phyloP scores from a whole-genome alignment of 2,113 vertebrate species.

The Bostrychus sinensis region DNA sequence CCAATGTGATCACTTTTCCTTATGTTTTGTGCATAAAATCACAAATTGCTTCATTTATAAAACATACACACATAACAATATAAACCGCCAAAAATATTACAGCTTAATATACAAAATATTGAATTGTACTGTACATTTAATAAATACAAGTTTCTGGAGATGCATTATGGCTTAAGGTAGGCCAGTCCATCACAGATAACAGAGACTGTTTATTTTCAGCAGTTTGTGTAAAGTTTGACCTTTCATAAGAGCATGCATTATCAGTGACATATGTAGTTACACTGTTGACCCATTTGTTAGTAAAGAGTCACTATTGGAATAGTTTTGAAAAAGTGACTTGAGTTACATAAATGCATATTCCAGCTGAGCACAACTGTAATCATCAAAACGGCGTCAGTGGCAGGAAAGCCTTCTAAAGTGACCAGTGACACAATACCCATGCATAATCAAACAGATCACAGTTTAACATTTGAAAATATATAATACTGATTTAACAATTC shows the following conservation, averaged over 20 bases:
- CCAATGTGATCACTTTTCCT: constrained; percentile 41
- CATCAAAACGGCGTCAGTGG: constrained; percentile 36
- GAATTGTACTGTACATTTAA: constrained; percentile 81
- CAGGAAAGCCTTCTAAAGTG: constrained; percentile 73
- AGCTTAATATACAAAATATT: constrained; percentile 83
- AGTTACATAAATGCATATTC: constrained; percentile 22
- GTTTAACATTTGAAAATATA: constrained; percentile 52
- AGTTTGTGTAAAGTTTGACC: constrained; percentile 38
- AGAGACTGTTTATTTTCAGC: constrained; percentile 36
- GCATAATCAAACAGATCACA: constrained; percentile 51
- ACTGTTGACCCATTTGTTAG: constrained; percentile 23
- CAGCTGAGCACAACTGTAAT: constrained; percentile 16
- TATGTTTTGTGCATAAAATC: constrained; percentile 45
- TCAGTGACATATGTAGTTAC: constrained; percentile 26
- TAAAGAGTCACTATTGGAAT: constrained; percentile 10
- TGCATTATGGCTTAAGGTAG: constrained; percentile 55
- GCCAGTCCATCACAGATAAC: constrained; percentile 37
- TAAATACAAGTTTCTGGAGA: constrained; percentile 78
- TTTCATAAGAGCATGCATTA: constrained; percentile 40
- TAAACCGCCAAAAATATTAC: constrained; percentile 76
- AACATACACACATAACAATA: constrained; percentile 57
- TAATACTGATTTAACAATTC: constrained; percentile 52
- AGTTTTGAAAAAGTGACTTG: constrained; percentile 7
- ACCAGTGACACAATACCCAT: constrained; percentile 76
- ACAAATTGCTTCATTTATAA: constrained; percentile 48